phyloP scores from a whole-genome alignment of 1,140 invertebrate species.

The Nautilus pompilius region DNA sequence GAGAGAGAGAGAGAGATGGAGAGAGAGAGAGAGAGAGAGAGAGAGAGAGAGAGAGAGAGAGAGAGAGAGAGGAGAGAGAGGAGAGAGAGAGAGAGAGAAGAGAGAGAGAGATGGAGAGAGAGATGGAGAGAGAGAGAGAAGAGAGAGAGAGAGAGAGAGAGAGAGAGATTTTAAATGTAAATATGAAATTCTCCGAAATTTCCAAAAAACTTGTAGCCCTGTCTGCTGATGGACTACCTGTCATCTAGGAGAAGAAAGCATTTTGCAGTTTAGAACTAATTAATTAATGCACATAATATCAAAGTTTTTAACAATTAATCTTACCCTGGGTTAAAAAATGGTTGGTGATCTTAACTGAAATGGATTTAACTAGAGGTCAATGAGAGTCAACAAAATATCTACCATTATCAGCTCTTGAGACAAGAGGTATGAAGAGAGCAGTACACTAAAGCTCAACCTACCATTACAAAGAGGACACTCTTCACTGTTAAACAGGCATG shows the following conservation, averaged over 20 bases:
- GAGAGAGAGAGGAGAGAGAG: background rate
- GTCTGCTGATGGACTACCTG: too few relatives aligned
- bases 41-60: background rate
- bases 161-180: background rate
- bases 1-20: slow-evolving; percentile 2
- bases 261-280: too few relatives aligned
- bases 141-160: slow-evolving; percentile 10
- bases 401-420: too few relatives aligned
- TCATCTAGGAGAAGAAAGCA: too few relatives aligned
- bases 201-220: too few relatives aligned
- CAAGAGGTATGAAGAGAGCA: slow-evolving; percentile 4
- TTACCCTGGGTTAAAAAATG: too few relatives aligned
- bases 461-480: slow-evolving; percentile 79
- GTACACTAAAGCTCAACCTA: slow-evolving; percentile 3
- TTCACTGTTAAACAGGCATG: slow-evolving; percentile 88
- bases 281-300: too few relatives aligned
- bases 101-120: background rate
- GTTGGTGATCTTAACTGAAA: too few relatives aligned
- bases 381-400: too few relatives aligned
- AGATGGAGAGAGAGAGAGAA: background rate
- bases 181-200: background rate
- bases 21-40: slow-evolving; percentile 8
- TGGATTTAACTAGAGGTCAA: too few relatives aligned
- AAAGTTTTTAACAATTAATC: too few relatives aligned
- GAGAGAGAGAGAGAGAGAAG: background rate